phyloP scores from a whole-genome alignment of 2,797 vertebrate genomes.

The Mormyrops attenuatus region DNA sequence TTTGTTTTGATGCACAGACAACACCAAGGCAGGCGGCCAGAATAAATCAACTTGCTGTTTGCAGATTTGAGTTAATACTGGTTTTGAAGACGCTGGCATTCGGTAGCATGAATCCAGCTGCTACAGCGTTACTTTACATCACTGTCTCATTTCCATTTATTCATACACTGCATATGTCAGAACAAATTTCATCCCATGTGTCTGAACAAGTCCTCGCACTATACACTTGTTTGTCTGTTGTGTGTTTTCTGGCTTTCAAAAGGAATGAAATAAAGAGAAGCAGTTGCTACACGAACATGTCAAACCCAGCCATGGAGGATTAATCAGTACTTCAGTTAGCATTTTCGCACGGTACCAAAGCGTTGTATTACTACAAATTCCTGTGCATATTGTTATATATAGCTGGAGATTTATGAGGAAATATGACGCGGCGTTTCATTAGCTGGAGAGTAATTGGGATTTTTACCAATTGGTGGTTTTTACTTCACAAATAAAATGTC shows the following conservation, averaged over 20 bases:
- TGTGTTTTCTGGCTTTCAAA: neutral
- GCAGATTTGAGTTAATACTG: slow-evolving; percentile 22
- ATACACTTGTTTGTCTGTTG: neutral
- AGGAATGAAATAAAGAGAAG: neutral
- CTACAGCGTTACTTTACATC: neutral
- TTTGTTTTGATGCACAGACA: slow-evolving; percentile 25
- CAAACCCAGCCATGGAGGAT: neutral
- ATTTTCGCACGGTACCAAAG: neutral
- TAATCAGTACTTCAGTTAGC: neutral
- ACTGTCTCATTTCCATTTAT: slow-evolving; percentile 10
- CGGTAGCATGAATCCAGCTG: neutral
- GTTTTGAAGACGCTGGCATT: slow-evolving; percentile 12
- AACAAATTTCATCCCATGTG: neutral
- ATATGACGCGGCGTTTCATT: neutral
- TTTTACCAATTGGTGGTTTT: neutral
- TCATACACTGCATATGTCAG: slow-evolving; percentile 15
- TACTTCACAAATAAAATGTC: neutral
- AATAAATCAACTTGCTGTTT: slow-evolving; percentile 30
- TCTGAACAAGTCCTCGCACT: neutral
- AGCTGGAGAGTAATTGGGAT: neutral
- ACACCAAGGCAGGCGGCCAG: slow-evolving; percentile 27
- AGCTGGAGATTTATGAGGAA: neutral
- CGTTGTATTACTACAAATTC: neutral
- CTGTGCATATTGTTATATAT: neutral
- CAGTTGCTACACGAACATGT: neutral